Base-by-base conservation (phyloP, 2,113 vertebrate species). In the Barnardius zonarius region DNA sequence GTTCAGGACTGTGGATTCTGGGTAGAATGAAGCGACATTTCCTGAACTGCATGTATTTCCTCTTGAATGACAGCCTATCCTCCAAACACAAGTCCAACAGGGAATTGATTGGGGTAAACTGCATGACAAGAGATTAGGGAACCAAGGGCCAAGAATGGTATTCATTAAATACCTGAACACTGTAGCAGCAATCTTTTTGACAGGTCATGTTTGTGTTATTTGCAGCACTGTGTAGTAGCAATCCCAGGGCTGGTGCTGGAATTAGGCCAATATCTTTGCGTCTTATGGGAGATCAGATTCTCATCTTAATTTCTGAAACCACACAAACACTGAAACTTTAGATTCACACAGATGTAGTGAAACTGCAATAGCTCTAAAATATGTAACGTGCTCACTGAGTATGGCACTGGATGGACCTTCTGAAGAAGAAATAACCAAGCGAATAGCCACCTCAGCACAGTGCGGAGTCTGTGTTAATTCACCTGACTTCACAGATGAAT, bases 31-130 rank as follows among this genome's bases (percentile, higher is more conserved):
- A 5, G 5, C 1, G 2, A 5, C 11, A 48, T 68, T 88, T 94
- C 39, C 68, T n/a, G 11, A 86, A 91, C 0, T 1, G 5, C 75
- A 25, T 0, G 1, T 69, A 17, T 74, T 90, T 68, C 28, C 24
- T 86, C 31, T 83, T 91, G n/a, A 88, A 68, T 13, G 11, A 61
- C 35, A 46, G 9, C 4, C 11, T 63, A 27, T 59, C 8, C 48
- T 12, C 0, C 8, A 2, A 20, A 8, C 14, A 7, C 20, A 33
- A 0, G 1, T 86, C 41, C 27, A 75, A n/a, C 5, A 55, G n/a
- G 16, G 27, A 67, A 31, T 0, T 57, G 24, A 63, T 79, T 4
- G 0, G 48, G 5, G 6, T 63, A 66, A 88, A 88, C 31, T 68
- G 7, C 10, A 43, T 44, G 24, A 7, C 11, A 31, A 35, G n/a